These are phyloP conservation scores for Apamea crenata DNA, from an alignment of 2,888 invertebrate genomes.

Conservation along the genomic window DNA sequence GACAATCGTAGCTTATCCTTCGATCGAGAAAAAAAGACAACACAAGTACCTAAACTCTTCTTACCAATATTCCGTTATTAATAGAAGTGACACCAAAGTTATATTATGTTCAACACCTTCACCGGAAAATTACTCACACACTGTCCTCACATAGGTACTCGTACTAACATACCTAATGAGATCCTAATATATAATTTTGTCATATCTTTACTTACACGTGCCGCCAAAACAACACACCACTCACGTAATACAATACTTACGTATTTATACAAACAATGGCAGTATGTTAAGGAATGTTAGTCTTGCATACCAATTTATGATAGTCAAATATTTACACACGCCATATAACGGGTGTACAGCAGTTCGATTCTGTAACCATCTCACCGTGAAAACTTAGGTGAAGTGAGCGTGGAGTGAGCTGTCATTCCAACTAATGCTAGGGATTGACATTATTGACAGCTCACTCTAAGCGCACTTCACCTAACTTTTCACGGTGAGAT, in stretches of 20 bases:
- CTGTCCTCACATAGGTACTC: background rate
- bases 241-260: background rate
- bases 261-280: too few species aligned
- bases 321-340: background rate
- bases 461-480: too few species aligned
- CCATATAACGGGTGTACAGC: background rate
- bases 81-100: background rate
- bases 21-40: too few species aligned
- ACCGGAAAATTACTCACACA: background rate
- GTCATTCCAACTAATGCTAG: too few species aligned
- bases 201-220: constrained; percentile 3
- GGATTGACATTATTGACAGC: too few species aligned
- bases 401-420: too few species aligned
- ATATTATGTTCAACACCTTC: background rate
- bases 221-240: background rate
- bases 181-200: background rate
- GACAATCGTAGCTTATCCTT: too few species aligned
- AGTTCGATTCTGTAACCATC: too few species aligned
- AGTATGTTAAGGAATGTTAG: background rate
- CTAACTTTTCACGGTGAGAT: too few species aligned
- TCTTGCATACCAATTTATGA: constrained; percentile 4
- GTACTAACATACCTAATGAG: background rate
- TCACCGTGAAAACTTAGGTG: too few species aligned
- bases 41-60: background rate
- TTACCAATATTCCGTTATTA: background rate